Conservation (phyloP, 2,888 invertebrate genomes). For the Heteropelma amictum region DNA sequence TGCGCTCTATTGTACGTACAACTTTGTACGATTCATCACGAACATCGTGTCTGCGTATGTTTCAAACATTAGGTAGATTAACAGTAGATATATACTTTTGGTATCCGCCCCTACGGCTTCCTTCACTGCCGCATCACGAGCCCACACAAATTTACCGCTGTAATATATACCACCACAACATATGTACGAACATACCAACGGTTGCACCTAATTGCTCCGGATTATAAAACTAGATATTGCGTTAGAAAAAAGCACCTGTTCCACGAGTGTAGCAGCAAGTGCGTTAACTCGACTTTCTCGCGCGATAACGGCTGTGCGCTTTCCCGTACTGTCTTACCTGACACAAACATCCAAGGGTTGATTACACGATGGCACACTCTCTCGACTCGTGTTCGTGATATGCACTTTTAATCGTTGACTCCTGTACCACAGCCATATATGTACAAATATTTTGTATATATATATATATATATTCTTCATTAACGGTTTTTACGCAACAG, state of each 20-base stretch:
- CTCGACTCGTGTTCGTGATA: slow-evolving; percentile 17
- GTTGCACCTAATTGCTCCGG: slow-evolving; percentile 31
- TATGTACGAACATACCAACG: neutral
- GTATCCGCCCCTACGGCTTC: slow-evolving; percentile 9
- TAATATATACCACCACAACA: neutral
- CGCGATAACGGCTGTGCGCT: slow-evolving; percentile 23
- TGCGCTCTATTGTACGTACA: no score
- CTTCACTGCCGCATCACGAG: neutral
- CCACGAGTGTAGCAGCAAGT: neutral
- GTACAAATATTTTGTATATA: neutral
- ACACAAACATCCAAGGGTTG: slow-evolving; percentile 15
- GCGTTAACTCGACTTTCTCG: slow-evolving; percentile 11
- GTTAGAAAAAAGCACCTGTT: neutral
- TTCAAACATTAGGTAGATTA: no score
- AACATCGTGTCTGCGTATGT: no score
- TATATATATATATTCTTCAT: slow-evolving; percentile 14
- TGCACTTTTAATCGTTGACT: slow-evolving; percentile 23
- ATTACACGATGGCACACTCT: slow-evolving; percentile 43
- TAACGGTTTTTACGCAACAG: slow-evolving; percentile 44
- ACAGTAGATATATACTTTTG: no score
- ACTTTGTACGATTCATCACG: no score
- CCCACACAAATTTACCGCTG: neutral
- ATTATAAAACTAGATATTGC: slow-evolving; percentile 38
- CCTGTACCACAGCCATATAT: neutral
- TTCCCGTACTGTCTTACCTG: slow-evolving; percentile 10